A percentile compares a stretch with the other conserved stretches of the same genome.
These are phyloP conservation scores for Prunella fulvescens DNA, from an alignment of 2,113 vertebrate species.

Conservation along the genomic window DNA sequence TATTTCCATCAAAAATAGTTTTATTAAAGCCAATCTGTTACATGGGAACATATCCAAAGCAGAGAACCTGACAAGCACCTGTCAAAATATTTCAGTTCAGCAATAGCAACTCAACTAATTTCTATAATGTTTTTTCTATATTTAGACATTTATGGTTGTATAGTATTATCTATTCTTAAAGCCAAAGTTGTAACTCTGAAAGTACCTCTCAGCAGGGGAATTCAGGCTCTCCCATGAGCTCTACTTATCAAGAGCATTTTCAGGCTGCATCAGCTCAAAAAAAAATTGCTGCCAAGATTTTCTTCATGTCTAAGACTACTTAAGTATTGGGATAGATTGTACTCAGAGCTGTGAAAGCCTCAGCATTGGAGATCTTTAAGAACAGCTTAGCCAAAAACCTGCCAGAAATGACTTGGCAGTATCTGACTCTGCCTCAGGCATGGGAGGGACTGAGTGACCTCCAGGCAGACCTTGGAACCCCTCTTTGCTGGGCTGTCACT, in stretches of 20 bases:
- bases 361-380: not conserved
- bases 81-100: conserved; percentile 59
- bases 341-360: not conserved
- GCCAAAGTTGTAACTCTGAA: not conserved
- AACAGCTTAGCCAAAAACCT: not conserved
- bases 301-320: not conserved
- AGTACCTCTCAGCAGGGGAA: not conserved
- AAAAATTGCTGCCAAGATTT: not conserved
- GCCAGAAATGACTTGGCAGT: not conserved
- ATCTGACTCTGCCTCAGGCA: not conserved
- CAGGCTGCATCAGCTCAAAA: not conserved
- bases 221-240: not conserved
- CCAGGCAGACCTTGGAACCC: not conserved
- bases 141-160: not conserved
- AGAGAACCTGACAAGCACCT: conserved; percentile 46
- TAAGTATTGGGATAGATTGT: not conserved
- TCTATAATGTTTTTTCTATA: not conserved
- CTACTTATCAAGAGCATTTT: not conserved
- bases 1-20: conserved; percentile 6
- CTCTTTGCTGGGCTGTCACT: not conserved
- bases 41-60: not conserved
- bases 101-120: conserved; percentile 37
- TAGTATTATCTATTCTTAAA: not conserved
- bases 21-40: conserved; percentile 18
- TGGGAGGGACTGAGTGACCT: not conserved